A percentile compares a stretch with the other conserved stretches of the same genome.
Evolutionary conservation across 2,797 vertebrate species (phyloP).

Genomic region (Alca torda): DNA sequence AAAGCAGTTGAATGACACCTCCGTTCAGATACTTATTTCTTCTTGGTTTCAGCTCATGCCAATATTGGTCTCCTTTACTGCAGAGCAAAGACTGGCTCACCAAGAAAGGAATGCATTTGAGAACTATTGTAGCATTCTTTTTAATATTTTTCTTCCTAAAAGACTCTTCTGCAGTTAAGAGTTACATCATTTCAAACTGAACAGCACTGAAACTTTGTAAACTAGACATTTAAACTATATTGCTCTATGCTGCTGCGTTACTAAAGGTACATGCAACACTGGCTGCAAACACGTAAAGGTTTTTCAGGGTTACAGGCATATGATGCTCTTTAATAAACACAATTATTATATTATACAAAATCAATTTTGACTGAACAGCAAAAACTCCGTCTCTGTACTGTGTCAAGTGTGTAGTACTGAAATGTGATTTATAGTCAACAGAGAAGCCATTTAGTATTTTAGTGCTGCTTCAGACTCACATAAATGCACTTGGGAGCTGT

Average conservation of each 20-base stretch:
- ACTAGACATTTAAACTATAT: background rate
- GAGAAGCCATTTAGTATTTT: background rate
- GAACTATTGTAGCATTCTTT: background rate
- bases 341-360: background rate
- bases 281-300: background rate
- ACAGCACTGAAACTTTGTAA: background rate
- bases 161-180: background rate
- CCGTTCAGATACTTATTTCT: background rate
- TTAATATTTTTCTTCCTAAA: conserved; percentile 10
- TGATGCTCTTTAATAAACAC: background rate
- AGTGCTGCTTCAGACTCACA: background rate
- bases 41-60: background rate
- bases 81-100: background rate
- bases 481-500: background rate
- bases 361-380: background rate
- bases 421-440: background rate
- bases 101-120: background rate
- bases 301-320: background rate
- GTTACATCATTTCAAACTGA: background rate
- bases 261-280: background rate
- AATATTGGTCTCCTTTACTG: background rate
- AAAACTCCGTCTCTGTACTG: background rate
- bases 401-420: background rate
- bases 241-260: background rate
- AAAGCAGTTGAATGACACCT: background rate